Evolutionary conservation across 2,113 vertebrate genomes (phyloP), one percentile per base, ranked within the genome.

Genomic region (Sinocyclocheilus rhinocerous): DNA sequence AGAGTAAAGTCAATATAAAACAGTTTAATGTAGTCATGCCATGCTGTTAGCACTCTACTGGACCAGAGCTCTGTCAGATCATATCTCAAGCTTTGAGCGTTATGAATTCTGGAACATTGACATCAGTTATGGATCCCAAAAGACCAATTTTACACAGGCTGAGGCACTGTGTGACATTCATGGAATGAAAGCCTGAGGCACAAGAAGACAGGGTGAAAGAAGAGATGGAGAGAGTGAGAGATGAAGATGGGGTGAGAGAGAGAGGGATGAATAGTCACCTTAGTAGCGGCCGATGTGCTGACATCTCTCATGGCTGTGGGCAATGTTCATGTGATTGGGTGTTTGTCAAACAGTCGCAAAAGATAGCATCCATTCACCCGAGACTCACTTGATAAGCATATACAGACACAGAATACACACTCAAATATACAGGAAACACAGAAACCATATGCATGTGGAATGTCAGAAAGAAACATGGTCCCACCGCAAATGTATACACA

Each of bases 151-250:
- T 83, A 83, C 18, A 50, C 81, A 55, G 65, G 42, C 81, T 55
- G 81, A 83, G 65, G 55, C 48, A 83, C 81, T 72, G 81, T 52
- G 67, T 83, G 81, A 83, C 81, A 83, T 83, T 83, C 81, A 83
- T 83, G 81, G 81, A 83, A 83, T 83, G 81, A 83, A 83, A 72
- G 81, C 81, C 81, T 72, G 67, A 72, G 81, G 81, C 81, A 72
- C 67, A 72, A 55, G 81, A 33, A 39, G 81, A 83, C 45, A 33
- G 65, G 26, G 67, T 83, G 67, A 72, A 83, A 50, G 67, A 72
- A 67, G 81, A 55, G 81, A 83, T n/a, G 48, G 45, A 70, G 45
- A 83, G 29, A 83, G 81, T 52, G 45, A 61, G 33, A 61, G 57
- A 12, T 81, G 78, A 55, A 72, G 65, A 72, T 69, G 65, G 48